Evolutionary conservation across 1,140 invertebrate species (phyloP).

Genomic region (Drosophila prosaltans): DNA sequence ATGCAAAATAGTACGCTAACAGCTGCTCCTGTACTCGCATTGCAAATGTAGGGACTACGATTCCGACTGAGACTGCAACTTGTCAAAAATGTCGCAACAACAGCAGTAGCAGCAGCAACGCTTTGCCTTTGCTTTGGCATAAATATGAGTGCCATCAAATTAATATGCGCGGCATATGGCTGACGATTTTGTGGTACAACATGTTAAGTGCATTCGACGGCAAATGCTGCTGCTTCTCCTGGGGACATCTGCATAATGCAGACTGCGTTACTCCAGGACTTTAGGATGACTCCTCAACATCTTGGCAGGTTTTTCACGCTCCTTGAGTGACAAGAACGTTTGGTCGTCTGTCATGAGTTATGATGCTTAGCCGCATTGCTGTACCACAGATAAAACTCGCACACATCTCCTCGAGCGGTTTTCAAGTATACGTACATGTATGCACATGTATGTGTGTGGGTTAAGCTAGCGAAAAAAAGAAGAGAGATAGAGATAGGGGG

Average conservation of each 20-base stretch:
- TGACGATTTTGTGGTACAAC: conserved; percentile 80
- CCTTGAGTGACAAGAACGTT: conserved; percentile 62
- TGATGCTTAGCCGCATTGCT: conserved; percentile 70
- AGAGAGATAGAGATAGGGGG: no score
- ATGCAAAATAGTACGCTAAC: conserved; percentile 69
- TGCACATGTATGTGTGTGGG: background rate
- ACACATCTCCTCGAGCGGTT: conserved; percentile 46
- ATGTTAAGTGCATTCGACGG: conserved; percentile 75
- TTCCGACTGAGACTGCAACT: conserved; percentile 63
- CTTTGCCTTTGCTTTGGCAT: conserved; percentile 73
- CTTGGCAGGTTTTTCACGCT: conserved; percentile 75
- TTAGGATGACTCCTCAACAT: conserved; percentile 53
- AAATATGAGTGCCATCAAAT: conserved; percentile 82
- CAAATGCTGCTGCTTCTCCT: conserved; percentile 31
- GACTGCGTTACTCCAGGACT: conserved; percentile 28
- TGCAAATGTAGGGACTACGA: conserved; percentile 42
- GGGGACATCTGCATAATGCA: conserved; percentile 68
- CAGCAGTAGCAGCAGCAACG: conserved; percentile 22
- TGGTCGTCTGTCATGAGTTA: conserved; percentile 60
- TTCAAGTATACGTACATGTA: conserved; percentile 34
- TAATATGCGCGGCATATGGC: conserved; percentile 80
- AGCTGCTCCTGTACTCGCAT: conserved; percentile 44
- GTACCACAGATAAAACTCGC: conserved; percentile 59
- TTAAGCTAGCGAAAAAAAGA: background rate
- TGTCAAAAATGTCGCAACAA: conserved; percentile 77